Evolutionary conservation across 2,888 invertebrate genomes (phyloP).

Genomic region (Diplolepis rosae): DNA sequence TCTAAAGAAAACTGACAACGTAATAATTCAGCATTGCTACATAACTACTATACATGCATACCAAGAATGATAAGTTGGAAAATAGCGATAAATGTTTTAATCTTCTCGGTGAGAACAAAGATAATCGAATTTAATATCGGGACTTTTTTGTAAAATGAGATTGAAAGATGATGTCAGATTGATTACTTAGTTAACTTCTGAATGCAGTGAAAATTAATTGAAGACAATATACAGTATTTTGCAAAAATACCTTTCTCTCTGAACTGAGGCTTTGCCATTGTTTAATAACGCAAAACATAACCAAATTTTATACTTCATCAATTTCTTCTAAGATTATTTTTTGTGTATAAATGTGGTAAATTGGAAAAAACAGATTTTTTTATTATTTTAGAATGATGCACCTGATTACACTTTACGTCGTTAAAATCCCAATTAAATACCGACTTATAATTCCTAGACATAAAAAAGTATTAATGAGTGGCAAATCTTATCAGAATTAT

Average conservation of each 20-base stretch:
- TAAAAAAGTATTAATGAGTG: neutral
- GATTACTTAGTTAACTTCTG: too few relatives aligned
- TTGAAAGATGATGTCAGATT: too few relatives aligned
- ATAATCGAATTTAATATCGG: slow-evolving; percentile 6
- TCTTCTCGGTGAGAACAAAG: slow-evolving; percentile 10
- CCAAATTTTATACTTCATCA: too few relatives aligned
- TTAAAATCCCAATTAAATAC: neutral
- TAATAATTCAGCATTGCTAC: neutral
- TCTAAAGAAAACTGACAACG: neutral
- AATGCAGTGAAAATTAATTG: too few relatives aligned
- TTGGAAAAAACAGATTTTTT: too few relatives aligned
- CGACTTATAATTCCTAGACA: neutral
- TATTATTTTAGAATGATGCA: neutral
- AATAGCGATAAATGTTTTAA: slow-evolving; percentile 19
- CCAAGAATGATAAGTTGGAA: slow-evolving; percentile 12
- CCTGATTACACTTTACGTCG: slow-evolving; percentile 4
- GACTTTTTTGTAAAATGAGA: neutral
- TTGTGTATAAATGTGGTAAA: too few relatives aligned
- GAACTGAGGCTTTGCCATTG: too few relatives aligned
- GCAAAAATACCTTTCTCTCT: too few relatives aligned
- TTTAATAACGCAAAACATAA: too few relatives aligned
- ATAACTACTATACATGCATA: neutral
- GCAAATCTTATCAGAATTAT: neutral
- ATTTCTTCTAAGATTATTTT: too few relatives aligned
- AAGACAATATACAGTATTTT: too few relatives aligned